Evolutionary conservation across 2,888 invertebrate species (phyloP), one percentile per base, ranked within the genome.

Genomic region (Agrotis clavis): DNA sequence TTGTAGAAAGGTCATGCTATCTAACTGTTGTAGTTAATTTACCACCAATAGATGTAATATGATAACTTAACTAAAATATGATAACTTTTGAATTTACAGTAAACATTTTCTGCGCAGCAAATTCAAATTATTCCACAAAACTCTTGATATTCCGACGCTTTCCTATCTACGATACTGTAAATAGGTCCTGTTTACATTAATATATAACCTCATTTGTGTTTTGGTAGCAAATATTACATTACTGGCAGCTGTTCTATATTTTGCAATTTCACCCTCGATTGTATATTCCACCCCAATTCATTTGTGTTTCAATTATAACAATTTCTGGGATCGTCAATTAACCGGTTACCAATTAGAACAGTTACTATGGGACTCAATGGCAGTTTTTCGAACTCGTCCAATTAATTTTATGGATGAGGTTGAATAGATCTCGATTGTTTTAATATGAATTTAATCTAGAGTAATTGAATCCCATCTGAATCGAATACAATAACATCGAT

Each of bases 401-500:
- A 68, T 68, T 63, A 59, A 50, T 47, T 60, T 57, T 51, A 66
- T 71, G 48, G 35, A 51, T 51, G 21, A 63, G 50, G 47, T 56
- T 41, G 30, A 48, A 41, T 41, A 45, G 41, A 13, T 41, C 25
- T 63, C 41, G 57, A 65, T 57, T 57, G 41, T 70, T 81, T 70
- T 41, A 51, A 56, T 5, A 67, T 59, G 18, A 45, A 47, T 64
- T 69, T 64, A 59, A 74, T 74, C 18, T 41, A n/a, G 41, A 67
- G 19, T 11, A 47, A 68, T 35, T 56, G 53, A 21, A 25, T 48
- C 35, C 61, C 41, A 6, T 30, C 16, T 35, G 18, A 61, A 57
- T 53, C 9, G 64, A 59, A 59, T 57, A 53, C 30, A 67, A 72
- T 72, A 70, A 71, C 30, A 50, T 41, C 19, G n/a, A 60, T 60